Conservation (phyloP, 2,888 invertebrate genomes). For the Pristionchus arcanus region DNA sequence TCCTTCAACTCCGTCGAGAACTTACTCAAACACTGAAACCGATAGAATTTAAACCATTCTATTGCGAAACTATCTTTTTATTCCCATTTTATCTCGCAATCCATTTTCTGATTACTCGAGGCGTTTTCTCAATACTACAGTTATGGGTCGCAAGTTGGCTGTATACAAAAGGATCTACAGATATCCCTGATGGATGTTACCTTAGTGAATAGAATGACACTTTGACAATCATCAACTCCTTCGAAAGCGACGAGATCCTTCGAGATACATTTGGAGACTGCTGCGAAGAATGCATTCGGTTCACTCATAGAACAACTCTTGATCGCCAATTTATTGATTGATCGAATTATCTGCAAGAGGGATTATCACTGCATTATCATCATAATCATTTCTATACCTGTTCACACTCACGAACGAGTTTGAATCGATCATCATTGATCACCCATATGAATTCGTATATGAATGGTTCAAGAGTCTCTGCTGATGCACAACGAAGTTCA, state of each 20-base stretch:
- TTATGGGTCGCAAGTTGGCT: too few relatives aligned
- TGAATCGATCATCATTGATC: not conserved
- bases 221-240: not conserved
- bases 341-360: constrained; percentile 19
- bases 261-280: constrained; percentile 35
- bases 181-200: not conserved
- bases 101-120: too few relatives aligned
- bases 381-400: constrained; percentile 14
- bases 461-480: constrained; percentile 11
- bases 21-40: constrained; percentile 41
- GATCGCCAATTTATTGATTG: constrained; percentile 41
- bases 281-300: constrained; percentile 51
- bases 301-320: constrained; percentile 41
- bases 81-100: too few relatives aligned
- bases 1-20: constrained; percentile 34
- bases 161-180: too few relatives aligned
- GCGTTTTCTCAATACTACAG: too few relatives aligned
- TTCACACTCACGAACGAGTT: not conserved
- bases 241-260: not conserved
- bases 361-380: not conserved
- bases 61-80: too few relatives aligned
- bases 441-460: constrained; percentile 38
- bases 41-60: too few relatives aligned
- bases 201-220: constrained; percentile 38
- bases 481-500: constrained; percentile 37